Percentiles rank a stretch among this genome's conserved stretches.
Conservation (phyloP, 2,888 invertebrate genomes). For the Leptinotarsa juncta region DNA sequence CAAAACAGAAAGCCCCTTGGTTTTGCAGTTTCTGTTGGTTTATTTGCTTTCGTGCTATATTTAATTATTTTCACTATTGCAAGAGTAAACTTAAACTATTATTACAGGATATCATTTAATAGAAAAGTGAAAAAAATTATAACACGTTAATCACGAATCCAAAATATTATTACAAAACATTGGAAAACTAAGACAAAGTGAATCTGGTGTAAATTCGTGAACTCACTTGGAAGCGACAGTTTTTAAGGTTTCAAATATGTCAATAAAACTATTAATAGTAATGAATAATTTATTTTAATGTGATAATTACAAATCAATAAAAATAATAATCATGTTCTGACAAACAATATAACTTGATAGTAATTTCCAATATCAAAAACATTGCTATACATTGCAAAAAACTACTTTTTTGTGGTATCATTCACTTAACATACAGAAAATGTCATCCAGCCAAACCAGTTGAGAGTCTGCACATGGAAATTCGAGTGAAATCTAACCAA, state of each 20-base stretch:
- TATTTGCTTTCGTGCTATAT: too few relatives aligned
- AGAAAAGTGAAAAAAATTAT: not conserved
- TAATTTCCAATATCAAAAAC: slow-evolving; percentile 6
- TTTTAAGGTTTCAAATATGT: slow-evolving; percentile 3
- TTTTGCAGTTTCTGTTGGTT: too few relatives aligned
- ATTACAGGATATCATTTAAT: not conserved
- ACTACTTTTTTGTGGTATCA: not conserved
- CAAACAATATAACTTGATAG: slow-evolving; percentile 4
- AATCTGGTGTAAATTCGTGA: slow-evolving; percentile 8
- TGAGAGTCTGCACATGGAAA: slow-evolving; percentile 1
- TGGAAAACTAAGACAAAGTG: slow-evolving; percentile 6
- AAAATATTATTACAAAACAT: slow-evolving; percentile 2
- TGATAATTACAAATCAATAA: not conserved
- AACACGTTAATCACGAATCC: not conserved
- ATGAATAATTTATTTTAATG: slow-evolving; percentile 2
- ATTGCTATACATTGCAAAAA: slow-evolving; percentile 11
- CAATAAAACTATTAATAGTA: not conserved
- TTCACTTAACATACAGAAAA: slow-evolving; percentile 7
- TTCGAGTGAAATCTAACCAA: not conserved
- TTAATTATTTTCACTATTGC: not conserved
- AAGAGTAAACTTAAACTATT: not conserved
- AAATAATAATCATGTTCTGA: slow-evolving; percentile 1
- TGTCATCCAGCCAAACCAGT: slow-evolving; percentile 13
- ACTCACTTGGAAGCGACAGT: slow-evolving; percentile 4
- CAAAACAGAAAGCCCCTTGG: not conserved